Evolutionary conservation across 2,888 invertebrate genomes (phyloP), one percentile per base, ranked within the genome.

Genomic region (Carabus problematicus): DNA sequence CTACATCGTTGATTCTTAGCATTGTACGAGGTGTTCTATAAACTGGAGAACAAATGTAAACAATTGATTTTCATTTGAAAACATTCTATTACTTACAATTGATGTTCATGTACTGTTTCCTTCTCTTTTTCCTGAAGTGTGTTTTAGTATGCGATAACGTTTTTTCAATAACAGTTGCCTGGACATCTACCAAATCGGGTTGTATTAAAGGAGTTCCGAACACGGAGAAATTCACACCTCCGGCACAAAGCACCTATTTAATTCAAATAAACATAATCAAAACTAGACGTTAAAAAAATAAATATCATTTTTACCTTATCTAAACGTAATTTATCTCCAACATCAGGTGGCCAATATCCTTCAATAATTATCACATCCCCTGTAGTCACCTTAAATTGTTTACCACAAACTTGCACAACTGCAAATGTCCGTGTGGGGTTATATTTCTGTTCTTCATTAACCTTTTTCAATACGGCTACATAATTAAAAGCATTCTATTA

Each of bases 301-400:
- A 59, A 14, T 40, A 12, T 60, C 64, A 12, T 64, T 70, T 64
- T 70, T 76, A 85, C 92, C 84, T 96, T 96, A 76, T 95, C 93
- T 56, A 95, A 81, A 72, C 86, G 88, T 63, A 96, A 87, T 81
- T 88, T 82, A 77, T 95, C 95, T 0, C 94, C 93, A 66, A 88
- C 85, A 62, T 87, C 88, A 1, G 94, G 94, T 40, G 92, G 91
- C 93, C 94, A 94, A 76, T 89, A 88, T 0, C 93, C 93, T 81
- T 93, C 91, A 0, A 95, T 83, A 0, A 94, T 85, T 39, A 96
- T 85, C 2, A 95, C 83, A 81, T 96, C 96, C n/a, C 92, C 94
- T 70, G 89, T 85, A 0, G 94, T 94, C 0, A 96, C 85, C 81
- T 94, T 91, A 82, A 90, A 93, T 77, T 95, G 95, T 80, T 91